Conservation (phyloP, 2,797 vertebrate genomes). For the Tinamus major region DNA sequence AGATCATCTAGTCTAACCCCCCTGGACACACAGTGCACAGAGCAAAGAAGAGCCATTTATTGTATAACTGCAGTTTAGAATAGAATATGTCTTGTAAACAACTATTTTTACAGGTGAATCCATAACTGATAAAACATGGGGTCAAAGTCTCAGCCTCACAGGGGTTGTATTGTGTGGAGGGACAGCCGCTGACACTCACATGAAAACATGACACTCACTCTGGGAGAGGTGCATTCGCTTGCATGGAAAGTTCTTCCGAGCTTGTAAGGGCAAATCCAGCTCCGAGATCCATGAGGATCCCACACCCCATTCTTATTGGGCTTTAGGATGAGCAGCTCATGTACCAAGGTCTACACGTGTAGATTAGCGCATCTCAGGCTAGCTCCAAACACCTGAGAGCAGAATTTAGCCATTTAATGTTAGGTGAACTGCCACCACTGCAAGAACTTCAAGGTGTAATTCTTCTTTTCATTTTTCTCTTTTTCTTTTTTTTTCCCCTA, state of each 20-base stretch:
- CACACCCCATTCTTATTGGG: background rate
- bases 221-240: background rate
- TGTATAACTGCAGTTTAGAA: background rate
- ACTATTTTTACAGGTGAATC: background rate
- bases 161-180: background rate
- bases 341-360: fast-evolving
- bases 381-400: background rate
- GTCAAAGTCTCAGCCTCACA: background rate
- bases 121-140: background rate
- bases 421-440: background rate
- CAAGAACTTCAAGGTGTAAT: background rate
- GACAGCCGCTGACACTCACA: background rate
- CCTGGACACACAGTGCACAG: too few species aligned
- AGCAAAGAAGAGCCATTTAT: background rate
- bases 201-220: background rate
- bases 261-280: background rate
- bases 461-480: background rate
- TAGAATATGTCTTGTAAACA: background rate
- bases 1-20: too few species aligned
- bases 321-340: fast-evolving
- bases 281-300: background rate
- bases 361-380: background rate
- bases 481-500: fast-evolving
- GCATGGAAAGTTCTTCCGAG: background rate
- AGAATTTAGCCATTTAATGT: background rate